Evolutionary conservation across 2,888 invertebrate species (phyloP).

Genomic region (Zaprionus obscuricornis): DNA sequence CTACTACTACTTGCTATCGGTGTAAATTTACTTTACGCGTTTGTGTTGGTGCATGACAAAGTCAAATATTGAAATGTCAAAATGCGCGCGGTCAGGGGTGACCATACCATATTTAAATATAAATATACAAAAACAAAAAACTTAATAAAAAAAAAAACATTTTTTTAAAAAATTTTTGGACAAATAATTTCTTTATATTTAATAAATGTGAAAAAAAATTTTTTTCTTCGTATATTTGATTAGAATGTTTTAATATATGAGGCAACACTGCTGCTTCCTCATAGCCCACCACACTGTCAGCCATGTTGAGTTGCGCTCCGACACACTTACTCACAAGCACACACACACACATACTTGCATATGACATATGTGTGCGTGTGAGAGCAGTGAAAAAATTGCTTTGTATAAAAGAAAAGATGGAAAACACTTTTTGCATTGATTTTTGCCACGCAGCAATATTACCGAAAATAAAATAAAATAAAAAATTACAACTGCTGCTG

Average conservation of each 20-base stretch:
- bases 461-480: no score
- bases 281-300: conserved; percentile 65
- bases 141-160: not conserved
- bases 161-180: not conserved
- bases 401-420: no score
- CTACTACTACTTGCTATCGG: conserved; percentile 12
- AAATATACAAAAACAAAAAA: no score
- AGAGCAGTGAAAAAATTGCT: conserved; percentile 37
- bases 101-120: conserved; percentile 19
- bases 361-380: conserved; percentile 36
- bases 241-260: conserved; percentile 10
- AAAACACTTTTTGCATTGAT: conserved; percentile 58
- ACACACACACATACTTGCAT: conserved; percentile 28
- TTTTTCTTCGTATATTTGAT: no score
- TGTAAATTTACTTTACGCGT: conserved; percentile 18
- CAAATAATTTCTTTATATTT: not conserved
- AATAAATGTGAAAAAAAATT: not conserved
- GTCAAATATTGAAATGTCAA: conserved; percentile 56
- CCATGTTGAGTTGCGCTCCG: conserved; percentile 74
- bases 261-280: conserved; percentile 36
- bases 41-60: conserved; percentile 55
- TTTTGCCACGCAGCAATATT: conserved; percentile 54
- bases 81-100: conserved; percentile 52
- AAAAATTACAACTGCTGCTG: conserved; percentile 10
- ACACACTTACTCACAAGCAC: conserved; percentile 61